A percentile compares a stretch with the other conserved stretches of the same genome.
Evolutionary conservation across 2,888 invertebrate species (phyloP).

Genomic region (Apoderus coryli): DNA sequence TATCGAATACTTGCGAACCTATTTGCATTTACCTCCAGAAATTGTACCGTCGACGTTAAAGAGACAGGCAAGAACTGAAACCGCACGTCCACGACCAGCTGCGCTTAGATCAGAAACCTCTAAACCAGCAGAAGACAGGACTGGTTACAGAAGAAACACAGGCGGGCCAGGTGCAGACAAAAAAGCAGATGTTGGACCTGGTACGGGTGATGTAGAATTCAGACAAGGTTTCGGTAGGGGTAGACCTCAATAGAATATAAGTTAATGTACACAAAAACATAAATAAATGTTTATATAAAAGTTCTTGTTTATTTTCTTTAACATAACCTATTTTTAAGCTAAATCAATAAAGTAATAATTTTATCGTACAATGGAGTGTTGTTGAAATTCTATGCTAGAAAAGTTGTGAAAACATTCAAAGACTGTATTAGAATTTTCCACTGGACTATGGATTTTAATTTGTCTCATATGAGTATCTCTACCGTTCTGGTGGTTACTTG

Average conservation of each 20-base stretch:
- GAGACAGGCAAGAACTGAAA: slow-evolving; percentile 74
- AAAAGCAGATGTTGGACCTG: slow-evolving; percentile 94
- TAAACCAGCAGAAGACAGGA: slow-evolving; percentile 68
- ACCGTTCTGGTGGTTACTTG: slow-evolving; percentile 98
- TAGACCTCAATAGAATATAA: slow-evolving; percentile 38
- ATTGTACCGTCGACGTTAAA: slow-evolving; percentile 97
- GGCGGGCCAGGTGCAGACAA: slow-evolving; percentile 62
- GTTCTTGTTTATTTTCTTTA: background rate
- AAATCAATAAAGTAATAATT: slow-evolving; percentile 7
- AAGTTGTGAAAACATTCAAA: slow-evolving; percentile 63
- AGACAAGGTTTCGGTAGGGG: slow-evolving; percentile 72
- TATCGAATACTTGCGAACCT: slow-evolving; percentile 89
- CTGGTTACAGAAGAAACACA: slow-evolving; percentile 66
- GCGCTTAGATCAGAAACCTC: slow-evolving; percentile 51
- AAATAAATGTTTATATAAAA: background rate
- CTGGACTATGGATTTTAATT: slow-evolving; percentile 89
- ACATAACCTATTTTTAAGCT: background rate
- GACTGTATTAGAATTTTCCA: slow-evolving; percentile 46
- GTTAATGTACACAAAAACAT: background rate
- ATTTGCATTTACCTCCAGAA: slow-evolving; percentile 93
- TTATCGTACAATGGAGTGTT: slow-evolving; percentile 69
- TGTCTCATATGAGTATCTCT: slow-evolving; percentile 96
- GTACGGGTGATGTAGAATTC: slow-evolving; percentile 80
- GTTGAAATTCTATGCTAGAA: slow-evolving; percentile 67
- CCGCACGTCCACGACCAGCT: slow-evolving; percentile 62